Percentiles rank a stretch among this genome's conserved stretches.
These are phyloP conservation scores for Bos indicus DNA, from an alignment of 2,113 vertebrate genomes.

Conservation along the genomic window DNA sequence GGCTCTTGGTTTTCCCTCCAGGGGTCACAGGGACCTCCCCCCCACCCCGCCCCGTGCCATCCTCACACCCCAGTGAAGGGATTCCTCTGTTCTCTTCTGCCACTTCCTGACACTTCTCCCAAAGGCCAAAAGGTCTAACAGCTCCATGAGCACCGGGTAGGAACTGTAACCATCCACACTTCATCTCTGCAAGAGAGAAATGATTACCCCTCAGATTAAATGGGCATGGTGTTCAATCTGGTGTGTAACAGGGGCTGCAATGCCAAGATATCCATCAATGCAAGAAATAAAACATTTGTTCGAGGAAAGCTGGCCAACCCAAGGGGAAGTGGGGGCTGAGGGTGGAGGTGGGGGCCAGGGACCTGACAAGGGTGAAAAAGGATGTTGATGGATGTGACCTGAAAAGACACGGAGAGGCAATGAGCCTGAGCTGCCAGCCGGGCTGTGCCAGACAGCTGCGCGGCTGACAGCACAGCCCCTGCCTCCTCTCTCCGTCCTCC, in stretches of 20 bases:
- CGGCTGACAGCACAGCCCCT: neutral
- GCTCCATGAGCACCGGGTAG: neutral
- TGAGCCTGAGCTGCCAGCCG: neutral
- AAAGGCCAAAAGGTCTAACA: neutral
- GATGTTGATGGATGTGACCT: constrained; percentile 7
- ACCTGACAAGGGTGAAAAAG: constrained; percentile 4
- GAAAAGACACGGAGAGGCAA: constrained; percentile 25
- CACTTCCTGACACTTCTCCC: neutral
- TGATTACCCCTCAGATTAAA: neutral
- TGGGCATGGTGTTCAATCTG: neutral
- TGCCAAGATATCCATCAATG: neutral
- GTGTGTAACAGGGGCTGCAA: neutral
- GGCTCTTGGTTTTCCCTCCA: neutral
- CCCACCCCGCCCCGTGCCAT: accelerated
- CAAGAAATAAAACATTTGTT: constrained; percentile 49
- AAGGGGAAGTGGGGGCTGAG: neutral
- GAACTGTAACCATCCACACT: neutral
- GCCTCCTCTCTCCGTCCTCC: neutral
- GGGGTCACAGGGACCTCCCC: neutral
- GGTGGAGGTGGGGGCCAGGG: neutral
- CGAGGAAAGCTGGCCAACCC: neutral
- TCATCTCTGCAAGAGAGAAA: constrained; percentile 26
- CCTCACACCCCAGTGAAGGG: neutral
- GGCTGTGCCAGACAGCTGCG: constrained; percentile 7
- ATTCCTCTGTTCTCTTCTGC: neutral